Base-by-base conservation (phyloP, 2,797 vertebrate species). In the Petrocephalus schoutedeni region DNA sequence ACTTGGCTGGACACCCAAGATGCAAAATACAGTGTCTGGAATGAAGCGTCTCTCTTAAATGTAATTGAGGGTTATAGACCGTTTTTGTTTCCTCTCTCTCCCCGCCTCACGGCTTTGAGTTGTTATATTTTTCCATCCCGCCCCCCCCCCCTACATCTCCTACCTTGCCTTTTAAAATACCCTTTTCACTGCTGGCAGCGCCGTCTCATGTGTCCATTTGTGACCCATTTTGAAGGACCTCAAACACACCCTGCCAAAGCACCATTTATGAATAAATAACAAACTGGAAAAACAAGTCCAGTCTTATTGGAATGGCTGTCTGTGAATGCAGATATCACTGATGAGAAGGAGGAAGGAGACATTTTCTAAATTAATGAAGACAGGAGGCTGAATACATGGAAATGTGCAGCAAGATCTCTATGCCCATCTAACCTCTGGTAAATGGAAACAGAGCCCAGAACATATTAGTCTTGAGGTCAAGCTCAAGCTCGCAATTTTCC, bases 61-160 rank as follows among this genome's bases (percentile, higher is more conserved):
- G 5, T 82, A 89, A 88, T 88, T 83, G 57, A 83, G 58, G 64
- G 28, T 28, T 45, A 88, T 45, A 89, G 87, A 88, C 61, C 53
- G 21, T 51, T 57, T 87, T 84, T 83, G 87, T 87, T 88, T 82
- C 86, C 84, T 74, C 57, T 45, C 61, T 54, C 23, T 28, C 28
- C 28, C 56, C 0, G 57, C 19, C 56, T 32, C 49, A 53, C 5
- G 9, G 82, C 49, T 85, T 88, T 86, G 9, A 4, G 67, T 77
- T 8, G 36, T 49, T 19, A 45, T 77, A 45, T 45, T 77, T 77
- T 77, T 77, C 71, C 41, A n/a, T 45, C 71, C 71, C 64, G 74
- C 74, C 86, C 80, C 9, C 21, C 77, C 56, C 16, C 28, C 16
- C 21, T 19, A n/a, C n/a, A 51, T 23, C 54, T 54, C 14, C 80